Base-by-base conservation (phyloP, 2,113 vertebrate genomes). In the Peromyscus polionotus region DNA sequence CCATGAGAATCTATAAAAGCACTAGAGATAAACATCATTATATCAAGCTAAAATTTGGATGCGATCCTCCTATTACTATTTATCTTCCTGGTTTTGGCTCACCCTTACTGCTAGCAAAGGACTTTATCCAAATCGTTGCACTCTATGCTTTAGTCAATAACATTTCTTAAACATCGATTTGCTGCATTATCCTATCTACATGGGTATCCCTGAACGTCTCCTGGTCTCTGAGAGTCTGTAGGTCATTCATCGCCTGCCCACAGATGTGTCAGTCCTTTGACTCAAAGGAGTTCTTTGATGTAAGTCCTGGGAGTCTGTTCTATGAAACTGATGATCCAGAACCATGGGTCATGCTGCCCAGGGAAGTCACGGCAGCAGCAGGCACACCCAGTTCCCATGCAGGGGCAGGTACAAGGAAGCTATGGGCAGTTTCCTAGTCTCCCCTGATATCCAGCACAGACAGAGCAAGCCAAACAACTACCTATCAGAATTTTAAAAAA, bases 291-390 rank as follows among this genome's bases (percentile, higher is more conserved):
- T 54, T 6, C 70, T 90, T 93, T 85, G 33, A 89, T 45, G 93
- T 63, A 33, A 72, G 10, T 76, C 10, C 61, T 81, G 75, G 67
- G 28, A 92, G 87, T 33, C 61, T 95, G 28, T 91, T 93, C 85
- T 93, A 94, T 86, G 28, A n/a, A 93, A 63, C 26, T 90, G 26
- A 54, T 96, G 65, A 94, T 93, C 76, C 20, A 13, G 89, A 91
- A 94, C 86, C 26, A 13, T 72, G 42, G 72, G 81, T 96, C 86
- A 83, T 59, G 72, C 24, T 95, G 61, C 51, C 51, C 81, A 77
- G 51, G 70, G 51, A 24, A 77, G 48, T 17, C 24, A 39, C 9
- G 48, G 88, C 24, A 65, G 22, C 39, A 76, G 12, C 33, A 54
- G 75, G 22, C 61, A 54, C 22, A 42, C 77, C 42, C 54, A 92